Percentiles rank a stretch among this genome's conserved stretches.
Evolutionary conservation across 2,797 vertebrate species (phyloP).

Genomic region (Enteromius treurensis): DNA sequence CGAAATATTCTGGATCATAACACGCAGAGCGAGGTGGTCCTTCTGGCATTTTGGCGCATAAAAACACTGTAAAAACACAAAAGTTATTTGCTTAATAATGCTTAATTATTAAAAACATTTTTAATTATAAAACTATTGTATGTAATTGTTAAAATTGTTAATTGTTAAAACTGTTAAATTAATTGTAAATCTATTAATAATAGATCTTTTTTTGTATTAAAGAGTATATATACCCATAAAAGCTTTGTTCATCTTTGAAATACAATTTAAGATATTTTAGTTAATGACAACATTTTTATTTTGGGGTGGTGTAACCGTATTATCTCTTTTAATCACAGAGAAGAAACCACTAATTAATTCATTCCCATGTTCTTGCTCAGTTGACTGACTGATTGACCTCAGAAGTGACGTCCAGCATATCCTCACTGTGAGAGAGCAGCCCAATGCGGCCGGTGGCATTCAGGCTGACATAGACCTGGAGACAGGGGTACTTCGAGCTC

Average conservation of each 20-base stretch:
- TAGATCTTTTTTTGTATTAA: background rate
- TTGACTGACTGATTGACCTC: constrained; percentile 78
- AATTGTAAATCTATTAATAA: too few relatives aligned
- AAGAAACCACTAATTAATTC: too few relatives aligned
- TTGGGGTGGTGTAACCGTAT: too few relatives aligned
- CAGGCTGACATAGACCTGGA: constrained; percentile 94
- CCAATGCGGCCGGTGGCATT: constrained; percentile 86
- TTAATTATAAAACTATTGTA: too few relatives aligned
- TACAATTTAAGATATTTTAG: too few relatives aligned
- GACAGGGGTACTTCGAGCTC: constrained; percentile 90
- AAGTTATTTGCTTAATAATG: background rate
- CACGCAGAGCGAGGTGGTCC: constrained; percentile 84
- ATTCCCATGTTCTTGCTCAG: background rate
- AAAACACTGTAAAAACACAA: constrained; percentile 81
- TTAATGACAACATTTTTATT: too few relatives aligned
- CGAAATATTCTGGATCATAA: constrained; percentile 84
- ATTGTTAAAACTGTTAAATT: too few relatives aligned
- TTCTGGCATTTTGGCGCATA: constrained; percentile 92
- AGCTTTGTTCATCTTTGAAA: too few relatives aligned
- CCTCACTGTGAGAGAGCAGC: constrained; percentile 91
- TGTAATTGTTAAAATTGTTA: too few relatives aligned
- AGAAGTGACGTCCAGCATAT: constrained; percentile 88
- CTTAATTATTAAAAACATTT: background rate
- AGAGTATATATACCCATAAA: too few relatives aligned
- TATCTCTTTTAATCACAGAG: too few relatives aligned